These are phyloP conservation scores for Malurus alboscapulatus DNA, from an alignment of 2,113 vertebrate species.

Conservation along the genomic window DNA sequence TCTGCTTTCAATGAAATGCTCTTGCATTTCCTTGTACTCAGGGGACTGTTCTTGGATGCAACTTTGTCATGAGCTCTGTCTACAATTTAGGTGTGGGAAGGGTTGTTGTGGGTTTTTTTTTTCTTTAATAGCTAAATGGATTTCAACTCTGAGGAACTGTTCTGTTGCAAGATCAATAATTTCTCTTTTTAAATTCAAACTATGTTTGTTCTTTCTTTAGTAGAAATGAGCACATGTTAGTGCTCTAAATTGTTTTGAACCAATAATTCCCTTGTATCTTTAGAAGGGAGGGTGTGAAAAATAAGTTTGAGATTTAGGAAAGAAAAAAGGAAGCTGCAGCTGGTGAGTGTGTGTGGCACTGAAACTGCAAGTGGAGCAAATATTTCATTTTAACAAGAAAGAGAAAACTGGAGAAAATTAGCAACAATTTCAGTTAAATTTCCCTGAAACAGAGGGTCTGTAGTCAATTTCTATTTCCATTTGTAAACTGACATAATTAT, in stretches of 20 bases:
- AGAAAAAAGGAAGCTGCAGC: background rate
- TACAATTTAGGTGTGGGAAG: background rate
- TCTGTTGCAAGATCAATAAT: background rate
- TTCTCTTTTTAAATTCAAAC: background rate
- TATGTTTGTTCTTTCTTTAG: background rate
- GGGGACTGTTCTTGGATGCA: background rate
- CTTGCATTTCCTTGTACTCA: background rate
- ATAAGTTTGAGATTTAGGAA: background rate
- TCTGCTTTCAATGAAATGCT: background rate
- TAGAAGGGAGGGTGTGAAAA: background rate
- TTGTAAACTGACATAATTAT: background rate
- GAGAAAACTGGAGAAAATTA: background rate
- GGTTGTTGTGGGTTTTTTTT: background rate
- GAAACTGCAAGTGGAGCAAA: background rate
- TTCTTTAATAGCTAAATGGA: background rate
- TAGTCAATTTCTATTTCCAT: background rate
- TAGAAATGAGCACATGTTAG: background rate
- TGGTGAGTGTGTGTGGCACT: background rate
- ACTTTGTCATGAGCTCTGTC: background rate
- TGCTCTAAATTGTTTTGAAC: background rate
- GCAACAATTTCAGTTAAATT: background rate
- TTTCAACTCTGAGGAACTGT: background rate
- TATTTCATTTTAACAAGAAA: background rate
- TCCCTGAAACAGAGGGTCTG: background rate
- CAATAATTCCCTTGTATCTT: background rate